Conservation (phyloP, 2,888 invertebrate genomes). For the Aspidiotus destructor region DNA sequence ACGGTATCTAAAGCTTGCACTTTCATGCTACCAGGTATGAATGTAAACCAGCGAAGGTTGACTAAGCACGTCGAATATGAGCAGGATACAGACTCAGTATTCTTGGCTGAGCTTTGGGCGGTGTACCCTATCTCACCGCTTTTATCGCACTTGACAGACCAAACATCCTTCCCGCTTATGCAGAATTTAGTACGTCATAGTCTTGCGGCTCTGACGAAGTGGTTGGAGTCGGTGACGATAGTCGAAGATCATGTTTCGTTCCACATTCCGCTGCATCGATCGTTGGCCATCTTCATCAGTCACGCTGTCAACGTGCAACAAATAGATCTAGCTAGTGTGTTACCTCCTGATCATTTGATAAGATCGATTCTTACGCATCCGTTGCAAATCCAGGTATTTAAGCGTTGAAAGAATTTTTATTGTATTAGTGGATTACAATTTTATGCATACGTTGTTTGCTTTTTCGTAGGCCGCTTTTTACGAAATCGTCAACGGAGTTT, state of each 20-base stretch:
- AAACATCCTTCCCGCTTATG: conserved; percentile 60
- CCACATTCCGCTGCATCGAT: conserved; percentile 93
- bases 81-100: conserved; percentile 95
- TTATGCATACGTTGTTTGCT: background rate
- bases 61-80: conserved; percentile 94
- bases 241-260: conserved; percentile 71
- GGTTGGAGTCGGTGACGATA: conserved; percentile 56
- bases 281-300: conserved; percentile 75
- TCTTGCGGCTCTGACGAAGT: conserved; percentile 67
- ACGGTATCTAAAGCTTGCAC: background rate
- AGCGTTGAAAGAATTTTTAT: background rate
- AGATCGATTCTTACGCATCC: conserved; percentile 79
- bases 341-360: conserved; percentile 57
- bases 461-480: conserved; percentile 80
- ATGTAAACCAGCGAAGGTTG: conserved; percentile 84
- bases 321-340: conserved; percentile 62
- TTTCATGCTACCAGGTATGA: conserved; percentile 63
- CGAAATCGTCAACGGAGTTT: conserved; percentile 86
- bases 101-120: conserved; percentile 93
- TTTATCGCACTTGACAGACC: conserved; percentile 68
- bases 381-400: conserved; percentile 52
- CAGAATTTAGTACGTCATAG: conserved; percentile 66
- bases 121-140: conserved; percentile 98
- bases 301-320: conserved; percentile 75
- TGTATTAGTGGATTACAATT: background rate